Evolutionary conservation across 2,888 invertebrate species (phyloP).

Genomic region (Phoenoteleia sp.): DNA sequence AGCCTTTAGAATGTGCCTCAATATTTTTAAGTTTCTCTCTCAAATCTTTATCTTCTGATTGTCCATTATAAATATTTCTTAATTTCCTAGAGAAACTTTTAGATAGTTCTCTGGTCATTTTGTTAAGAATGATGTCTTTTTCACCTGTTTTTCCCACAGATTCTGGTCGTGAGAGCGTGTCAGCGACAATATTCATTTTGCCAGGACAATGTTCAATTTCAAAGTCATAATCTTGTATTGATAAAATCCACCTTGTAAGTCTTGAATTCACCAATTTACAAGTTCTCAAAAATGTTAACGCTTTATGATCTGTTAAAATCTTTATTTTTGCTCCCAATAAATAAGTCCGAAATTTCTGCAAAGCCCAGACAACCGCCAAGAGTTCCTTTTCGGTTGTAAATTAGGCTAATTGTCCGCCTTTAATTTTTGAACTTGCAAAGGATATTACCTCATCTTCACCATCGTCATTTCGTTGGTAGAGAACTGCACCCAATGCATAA

Average conservation of each 20-base stretch:
- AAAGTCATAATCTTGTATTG: constrained; percentile 76
- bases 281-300: constrained; percentile 75
- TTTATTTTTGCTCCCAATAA: constrained; percentile 47
- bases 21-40: too few species aligned
- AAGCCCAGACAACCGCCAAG: constrained; percentile 40
- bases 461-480: constrained; percentile 8
- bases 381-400: constrained; percentile 39
- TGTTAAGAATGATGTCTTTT: neutral
- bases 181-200: constrained; percentile 72
- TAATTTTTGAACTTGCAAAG: constrained; percentile 72
- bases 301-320: constrained; percentile 77
- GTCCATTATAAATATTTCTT: neutral
- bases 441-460: constrained; percentile 59
- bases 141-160: neutral
- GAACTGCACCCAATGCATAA: constrained; percentile 39
- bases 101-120: neutral
- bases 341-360: constrained; percentile 44
- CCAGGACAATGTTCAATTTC: constrained; percentile 74
- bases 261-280: constrained; percentile 75
- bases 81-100: neutral
- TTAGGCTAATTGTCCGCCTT: too few species aligned
- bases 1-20: too few species aligned
- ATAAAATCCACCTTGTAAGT: constrained; percentile 77
- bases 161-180: constrained; percentile 31
- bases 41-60: neutral